Percentiles rank a stretch among this genome's conserved stretches.
Conservation (phyloP, 2,888 invertebrate species). For the Agrotis ipsilon region DNA sequence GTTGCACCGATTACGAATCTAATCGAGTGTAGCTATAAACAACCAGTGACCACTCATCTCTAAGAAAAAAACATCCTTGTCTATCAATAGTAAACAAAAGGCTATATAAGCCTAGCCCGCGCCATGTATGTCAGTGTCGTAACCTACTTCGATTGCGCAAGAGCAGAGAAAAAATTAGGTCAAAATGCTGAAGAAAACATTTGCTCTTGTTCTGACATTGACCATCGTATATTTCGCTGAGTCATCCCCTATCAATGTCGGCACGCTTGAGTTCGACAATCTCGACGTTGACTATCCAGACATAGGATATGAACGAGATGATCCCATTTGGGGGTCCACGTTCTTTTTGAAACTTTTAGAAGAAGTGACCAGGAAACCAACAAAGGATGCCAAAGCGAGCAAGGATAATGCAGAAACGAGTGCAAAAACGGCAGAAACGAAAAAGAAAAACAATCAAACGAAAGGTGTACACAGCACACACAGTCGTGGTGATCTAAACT, state of each 20-base stretch:
- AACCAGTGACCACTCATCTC: conserved; percentile 71
- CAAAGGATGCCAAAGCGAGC: conserved; percentile 20
- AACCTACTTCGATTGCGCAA: conserved; percentile 87
- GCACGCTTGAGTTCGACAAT: conserved; percentile 78
- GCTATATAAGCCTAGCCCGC: conserved; percentile 82
- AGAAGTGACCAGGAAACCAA: conserved; percentile 61
- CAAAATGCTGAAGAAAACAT: conserved; percentile 80
- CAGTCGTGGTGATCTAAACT: conserved; percentile 78
- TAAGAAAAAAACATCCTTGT: conserved; percentile 83
- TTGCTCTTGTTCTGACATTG: conserved; percentile 77
- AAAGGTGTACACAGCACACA: conserved; percentile 77
- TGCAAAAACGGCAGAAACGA: conserved; percentile 73
- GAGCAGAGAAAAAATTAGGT: conserved; percentile 74
- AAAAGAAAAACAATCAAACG: conserved; percentile 76
- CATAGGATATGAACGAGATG: conserved; percentile 80
- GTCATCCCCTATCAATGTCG: conserved; percentile 76
- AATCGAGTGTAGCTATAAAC: conserved; percentile 77
- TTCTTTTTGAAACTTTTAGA: conserved; percentile 74
- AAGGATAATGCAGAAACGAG: conserved; percentile 69
- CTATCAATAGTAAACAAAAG: conserved; percentile 76
- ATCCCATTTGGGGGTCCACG: conserved; percentile 75
- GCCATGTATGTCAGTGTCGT: conserved; percentile 90
- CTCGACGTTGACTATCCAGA: conserved; percentile 79
- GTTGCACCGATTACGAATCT: conserved; percentile 79
- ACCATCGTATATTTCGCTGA: conserved; percentile 75